These are phyloP conservation scores for Siniperca chuatsi DNA, from an alignment of 2,113 vertebrate species.

Conservation along the genomic window DNA sequence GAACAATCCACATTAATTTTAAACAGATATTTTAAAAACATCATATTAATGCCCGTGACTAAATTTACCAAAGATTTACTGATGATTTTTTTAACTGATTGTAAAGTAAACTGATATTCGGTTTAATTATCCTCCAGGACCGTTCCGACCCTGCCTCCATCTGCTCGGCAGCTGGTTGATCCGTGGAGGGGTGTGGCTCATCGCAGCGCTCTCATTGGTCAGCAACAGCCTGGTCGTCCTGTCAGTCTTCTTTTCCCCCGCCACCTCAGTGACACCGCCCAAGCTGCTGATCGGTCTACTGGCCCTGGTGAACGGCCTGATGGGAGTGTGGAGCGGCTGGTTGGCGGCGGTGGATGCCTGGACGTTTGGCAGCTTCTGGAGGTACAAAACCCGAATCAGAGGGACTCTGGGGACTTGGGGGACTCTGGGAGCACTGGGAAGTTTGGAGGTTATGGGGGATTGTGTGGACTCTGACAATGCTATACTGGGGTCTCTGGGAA, in stretches of 20 bases:
- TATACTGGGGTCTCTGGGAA: too few species aligned
- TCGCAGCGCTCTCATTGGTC: conserved; percentile 87
- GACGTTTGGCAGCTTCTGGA: conserved; percentile 92
- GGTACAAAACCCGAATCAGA: conserved; percentile 45
- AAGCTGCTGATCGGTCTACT: conserved; percentile 91
- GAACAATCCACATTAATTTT: too few species aligned
- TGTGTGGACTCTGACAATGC: too few species aligned
- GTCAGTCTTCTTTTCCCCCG: conserved; percentile 86
- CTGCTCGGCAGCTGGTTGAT: conserved; percentile 94
- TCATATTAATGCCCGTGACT: too few species aligned
- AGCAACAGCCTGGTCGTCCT: conserved; percentile 89
- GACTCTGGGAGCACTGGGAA: background rate
- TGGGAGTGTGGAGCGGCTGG: conserved; percentile 88
- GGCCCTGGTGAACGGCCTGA: conserved; percentile 88
- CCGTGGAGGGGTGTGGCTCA: conserved; percentile 92
- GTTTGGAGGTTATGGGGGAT: too few species aligned
- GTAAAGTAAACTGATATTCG: background rate
- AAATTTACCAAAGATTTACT: too few species aligned
- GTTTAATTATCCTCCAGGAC: conserved; percentile 80
- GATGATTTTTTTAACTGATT: too few species aligned
- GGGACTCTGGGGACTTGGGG: background rate
- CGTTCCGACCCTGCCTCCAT: conserved; percentile 92
- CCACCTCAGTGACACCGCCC: conserved; percentile 81
- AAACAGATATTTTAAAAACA: too few species aligned
- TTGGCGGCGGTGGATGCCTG: conserved; percentile 89